These are phyloP conservation scores for Drosophila pandora DNA, from an alignment of 1,140 invertebrate species.

Conservation along the genomic window DNA sequence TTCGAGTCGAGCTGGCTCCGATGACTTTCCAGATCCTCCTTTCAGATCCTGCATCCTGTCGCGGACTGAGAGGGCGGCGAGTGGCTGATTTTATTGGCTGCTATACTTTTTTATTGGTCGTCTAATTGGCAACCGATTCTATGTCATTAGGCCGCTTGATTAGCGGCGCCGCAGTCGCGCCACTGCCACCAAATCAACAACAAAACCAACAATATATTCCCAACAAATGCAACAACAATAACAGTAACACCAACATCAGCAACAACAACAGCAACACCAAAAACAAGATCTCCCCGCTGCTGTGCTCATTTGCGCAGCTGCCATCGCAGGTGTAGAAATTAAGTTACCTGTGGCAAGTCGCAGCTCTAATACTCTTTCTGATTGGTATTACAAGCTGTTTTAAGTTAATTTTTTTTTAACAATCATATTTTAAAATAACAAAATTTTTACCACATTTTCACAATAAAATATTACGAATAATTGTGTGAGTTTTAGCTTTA, in stretches of 20 bases:
- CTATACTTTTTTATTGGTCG: conserved; percentile 45
- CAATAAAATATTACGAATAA: no score
- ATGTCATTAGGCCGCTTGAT: conserved; percentile 63
- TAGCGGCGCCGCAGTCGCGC: conserved; percentile 38
- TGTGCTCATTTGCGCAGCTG: conserved; percentile 75
- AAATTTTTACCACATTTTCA: not conserved
- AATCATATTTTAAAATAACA: not conserved
- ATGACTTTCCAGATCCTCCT: not conserved
- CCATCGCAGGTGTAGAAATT: conserved; percentile 40
- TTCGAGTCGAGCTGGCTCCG: conserved; percentile 3
- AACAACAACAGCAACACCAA: conserved; percentile 12
- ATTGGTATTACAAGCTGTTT: no score
- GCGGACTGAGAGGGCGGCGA: conserved; percentile 12
- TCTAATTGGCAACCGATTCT: conserved; percentile 58
- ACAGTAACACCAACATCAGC: conserved; percentile 3
- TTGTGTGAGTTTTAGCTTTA: no score
- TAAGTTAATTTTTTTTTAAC: no score
- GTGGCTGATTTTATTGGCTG: conserved; percentile 36
- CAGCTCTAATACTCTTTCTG: not conserved
- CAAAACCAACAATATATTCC: conserved; percentile 8
- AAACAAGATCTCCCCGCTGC: conserved; percentile 33
- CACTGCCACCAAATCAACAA: not conserved
- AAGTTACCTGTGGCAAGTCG: not conserved
- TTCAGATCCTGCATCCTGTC: not conserved
- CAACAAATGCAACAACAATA: not conserved